Conservation (phyloP, 2,888 invertebrate genomes). For the Erynnis tages region DNA sequence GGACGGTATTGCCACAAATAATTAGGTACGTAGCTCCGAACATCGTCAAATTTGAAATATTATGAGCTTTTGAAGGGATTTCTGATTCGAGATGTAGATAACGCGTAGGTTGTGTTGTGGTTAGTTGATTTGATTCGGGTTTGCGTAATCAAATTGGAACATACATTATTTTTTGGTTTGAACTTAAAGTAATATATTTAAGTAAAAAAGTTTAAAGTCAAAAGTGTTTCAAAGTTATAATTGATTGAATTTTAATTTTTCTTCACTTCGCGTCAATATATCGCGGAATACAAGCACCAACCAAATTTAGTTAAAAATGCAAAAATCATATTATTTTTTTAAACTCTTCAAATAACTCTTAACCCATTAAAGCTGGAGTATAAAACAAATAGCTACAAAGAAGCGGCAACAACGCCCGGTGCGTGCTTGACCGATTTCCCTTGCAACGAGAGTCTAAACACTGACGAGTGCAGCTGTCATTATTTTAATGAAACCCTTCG, state of each 20-base stretch:
- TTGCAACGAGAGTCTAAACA: slow-evolving; percentile 33
- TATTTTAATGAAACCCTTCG: slow-evolving; percentile 47
- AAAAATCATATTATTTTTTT: too few species aligned
- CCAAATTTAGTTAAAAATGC: too few species aligned
- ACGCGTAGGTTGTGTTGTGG: neutral
- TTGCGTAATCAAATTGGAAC: too few species aligned
- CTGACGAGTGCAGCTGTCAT: slow-evolving; percentile 41
- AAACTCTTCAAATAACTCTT: too few species aligned
- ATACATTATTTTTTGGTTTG: too few species aligned
- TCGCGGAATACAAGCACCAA: too few species aligned
- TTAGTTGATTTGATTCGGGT: neutral
- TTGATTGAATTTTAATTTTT: too few species aligned
- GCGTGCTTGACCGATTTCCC: slow-evolving; percentile 24
- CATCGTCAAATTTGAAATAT: slow-evolving; percentile 15
- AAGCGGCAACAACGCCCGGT: slow-evolving; percentile 7
- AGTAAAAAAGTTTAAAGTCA: too few species aligned
- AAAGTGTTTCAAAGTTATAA: too few species aligned
- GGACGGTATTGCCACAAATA: slow-evolving; percentile 30
- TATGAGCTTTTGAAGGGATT: slow-evolving; percentile 12
- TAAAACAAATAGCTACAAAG: neutral
- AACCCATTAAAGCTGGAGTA: neutral
- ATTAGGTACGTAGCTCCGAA: slow-evolving; percentile 30
- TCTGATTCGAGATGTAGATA: neutral
- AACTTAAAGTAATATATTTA: too few species aligned
- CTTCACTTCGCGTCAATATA: too few species aligned